These are phyloP conservation scores for Meloidogyne exigua DNA, from an alignment of 1,140 invertebrate genomes.

Conservation along the genomic window DNA sequence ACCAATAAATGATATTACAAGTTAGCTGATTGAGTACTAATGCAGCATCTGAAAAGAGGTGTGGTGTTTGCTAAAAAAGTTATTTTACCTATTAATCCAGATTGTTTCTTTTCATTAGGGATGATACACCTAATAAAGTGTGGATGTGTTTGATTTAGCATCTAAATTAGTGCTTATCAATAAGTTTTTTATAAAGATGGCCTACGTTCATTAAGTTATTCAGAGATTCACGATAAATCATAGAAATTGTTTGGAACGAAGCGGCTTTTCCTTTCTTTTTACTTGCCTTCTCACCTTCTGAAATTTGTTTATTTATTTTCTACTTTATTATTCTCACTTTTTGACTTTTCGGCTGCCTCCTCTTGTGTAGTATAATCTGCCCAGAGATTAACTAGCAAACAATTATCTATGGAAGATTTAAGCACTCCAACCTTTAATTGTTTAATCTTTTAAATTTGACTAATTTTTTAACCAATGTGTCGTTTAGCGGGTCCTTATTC, in stretches of 20 bases:
- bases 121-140: slow-evolving; percentile 99
- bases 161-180: too few relatives aligned
- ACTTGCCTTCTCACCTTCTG: slow-evolving; percentile 38
- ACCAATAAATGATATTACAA: slow-evolving; percentile 80
- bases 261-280: slow-evolving; percentile 51
- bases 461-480: slow-evolving; percentile 73
- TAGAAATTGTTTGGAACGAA: slow-evolving; percentile 22
- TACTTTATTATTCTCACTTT: slow-evolving; percentile 30
- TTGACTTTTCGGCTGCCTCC: slow-evolving; percentile 66
- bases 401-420: slow-evolving; percentile 71
- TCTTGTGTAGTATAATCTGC: slow-evolving; percentile 66
- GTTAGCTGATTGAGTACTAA: slow-evolving; percentile 74
- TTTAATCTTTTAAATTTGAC: neutral
- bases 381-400: slow-evolving; percentile 58
- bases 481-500: slow-evolving; percentile 99
- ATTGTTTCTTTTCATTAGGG: slow-evolving; percentile 94
- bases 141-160: slow-evolving; percentile 76
- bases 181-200: slow-evolving; percentile 66
- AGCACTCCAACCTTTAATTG: slow-evolving; percentile 68
- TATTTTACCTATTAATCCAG: slow-evolving; percentile 65
- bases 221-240: slow-evolving; percentile 59
- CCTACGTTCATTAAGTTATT: slow-evolving; percentile 59
- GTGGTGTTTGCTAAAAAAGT: neutral
- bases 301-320: slow-evolving; percentile 30
- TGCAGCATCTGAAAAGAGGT: slow-evolving; percentile 35